Evolutionary conservation across 2,113 vertebrate species (phyloP), one percentile per base, ranked within the genome.

Genomic region (Melanerpes formicivorus): DNA sequence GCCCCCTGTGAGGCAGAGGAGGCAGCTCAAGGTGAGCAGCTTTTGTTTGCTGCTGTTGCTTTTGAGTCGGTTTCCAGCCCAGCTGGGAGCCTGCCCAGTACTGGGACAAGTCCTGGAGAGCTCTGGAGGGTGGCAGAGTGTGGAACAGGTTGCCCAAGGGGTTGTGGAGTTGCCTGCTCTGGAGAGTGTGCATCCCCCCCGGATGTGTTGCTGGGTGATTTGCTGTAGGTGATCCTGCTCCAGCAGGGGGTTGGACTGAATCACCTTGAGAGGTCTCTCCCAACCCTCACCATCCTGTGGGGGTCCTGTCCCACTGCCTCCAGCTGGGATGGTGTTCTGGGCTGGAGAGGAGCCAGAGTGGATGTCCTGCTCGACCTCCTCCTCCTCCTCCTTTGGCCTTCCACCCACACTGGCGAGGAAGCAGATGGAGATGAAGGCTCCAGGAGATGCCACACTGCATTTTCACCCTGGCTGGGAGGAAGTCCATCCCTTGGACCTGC

Each of bases 321-420:
- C 21, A 50, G 19, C 21, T 22, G 21, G 48, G 48, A 50, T 50
- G 21, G 48, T 50, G 48, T 46, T 46, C 46, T 64, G 32, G 30
- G 76, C 56, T 18, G 80, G 67, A 15, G 40, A 48, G 19, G 21
- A 67, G 44, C 29, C 1, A 3, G 21, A 5, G 34, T 4, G 42
- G n/a, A 5, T 55, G 69, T 91, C 82, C 86, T 29, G 1, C 2
- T 11, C n/a, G 89, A 42, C 86, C 46, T 78, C 15, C 27, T 76
- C 62, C 80, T 80, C 29, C 84, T 80, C 29, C 84, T 62, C 32
- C n/a, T 22, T 25, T 12, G 29, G 29, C 21, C 29, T 60, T 18
- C 4, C 11, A 3, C 16, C 4, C 10, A 3, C 0, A 0, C 16
- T 14, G 27, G 30, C 18, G 42, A 30, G 64, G 59, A n/a, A 2